Evolutionary conservation across 2,888 invertebrate genomes (phyloP).

Genomic region (Caenorhabditis imperialis): DNA sequence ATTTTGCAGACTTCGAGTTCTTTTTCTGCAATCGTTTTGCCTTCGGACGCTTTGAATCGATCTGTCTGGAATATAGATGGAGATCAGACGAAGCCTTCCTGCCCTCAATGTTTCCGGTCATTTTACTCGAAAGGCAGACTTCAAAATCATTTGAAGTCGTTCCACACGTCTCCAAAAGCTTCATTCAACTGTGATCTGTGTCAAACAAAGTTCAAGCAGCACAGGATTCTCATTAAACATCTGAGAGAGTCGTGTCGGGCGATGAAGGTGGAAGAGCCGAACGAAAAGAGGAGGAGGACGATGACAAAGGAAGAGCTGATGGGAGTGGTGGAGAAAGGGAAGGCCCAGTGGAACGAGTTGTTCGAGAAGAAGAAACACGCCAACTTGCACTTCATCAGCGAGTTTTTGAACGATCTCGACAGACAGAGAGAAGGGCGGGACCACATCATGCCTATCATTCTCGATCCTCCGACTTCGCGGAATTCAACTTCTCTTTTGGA

Average conservation of each 20-base stretch:
- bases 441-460: neutral
- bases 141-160: neutral
- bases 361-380: conserved; percentile 11
- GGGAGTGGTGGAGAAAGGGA: neutral
- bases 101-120: neutral
- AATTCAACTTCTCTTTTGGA: too few relatives aligned
- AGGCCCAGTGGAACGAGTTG: conserved; percentile 4
- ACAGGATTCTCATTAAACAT: conserved; percentile 9
- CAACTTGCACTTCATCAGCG: conserved; percentile 13
- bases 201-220: conserved; percentile 5
- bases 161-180: neutral
- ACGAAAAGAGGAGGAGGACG: conserved; percentile 3
- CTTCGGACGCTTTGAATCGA: neutral
- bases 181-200: conserved; percentile 6
- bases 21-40: neutral
- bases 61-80: conserved; percentile 6
- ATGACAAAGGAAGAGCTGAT: neutral
- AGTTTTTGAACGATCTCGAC: conserved; percentile 7
- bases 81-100: neutral
- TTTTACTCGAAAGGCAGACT: conserved; percentile 14
- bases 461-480: neutral
- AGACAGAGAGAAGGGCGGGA: neutral
- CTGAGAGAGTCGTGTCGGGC: conserved; percentile 9
- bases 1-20: neutral
- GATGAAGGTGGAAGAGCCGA: conserved; percentile 27